Conservation (phyloP, 1,140 invertebrate species). For the Gerris buenoi region DNA sequence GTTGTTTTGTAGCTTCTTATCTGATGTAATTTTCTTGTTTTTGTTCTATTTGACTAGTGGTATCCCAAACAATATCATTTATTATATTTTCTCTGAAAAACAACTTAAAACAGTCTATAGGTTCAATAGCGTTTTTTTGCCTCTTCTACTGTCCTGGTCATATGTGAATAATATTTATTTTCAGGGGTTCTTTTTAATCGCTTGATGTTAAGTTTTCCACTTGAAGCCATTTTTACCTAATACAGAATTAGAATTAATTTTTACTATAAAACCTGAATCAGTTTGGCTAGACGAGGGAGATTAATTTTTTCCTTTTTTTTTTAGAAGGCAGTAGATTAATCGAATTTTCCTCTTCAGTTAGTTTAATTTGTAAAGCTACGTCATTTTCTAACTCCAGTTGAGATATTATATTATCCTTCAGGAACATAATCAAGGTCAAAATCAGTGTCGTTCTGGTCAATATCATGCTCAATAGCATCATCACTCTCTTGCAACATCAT, state of each 20-base stretch:
- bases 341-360: neutral
- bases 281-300: no score
- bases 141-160: neutral
- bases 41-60: neutral
- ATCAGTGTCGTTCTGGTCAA: neutral
- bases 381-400: neutral
- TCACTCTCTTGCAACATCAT: neutral
- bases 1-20: neutral
- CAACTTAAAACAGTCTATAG: neutral
- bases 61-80: neutral
- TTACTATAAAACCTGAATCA: no score
- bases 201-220: neutral
- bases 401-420: neutral
- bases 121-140: neutral
- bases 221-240: neutral
- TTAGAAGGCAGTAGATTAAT: neutral
- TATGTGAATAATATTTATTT: neutral
- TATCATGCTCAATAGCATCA: no score
- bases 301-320: neutral
- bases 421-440: neutral
- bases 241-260: no score
- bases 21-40: neutral
- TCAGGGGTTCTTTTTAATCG: neutral
- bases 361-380: neutral
- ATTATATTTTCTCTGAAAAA: neutral